Base-by-base conservation (phyloP, 1,140 invertebrate genomes). In the Heliconius hewitsoni region DNA sequence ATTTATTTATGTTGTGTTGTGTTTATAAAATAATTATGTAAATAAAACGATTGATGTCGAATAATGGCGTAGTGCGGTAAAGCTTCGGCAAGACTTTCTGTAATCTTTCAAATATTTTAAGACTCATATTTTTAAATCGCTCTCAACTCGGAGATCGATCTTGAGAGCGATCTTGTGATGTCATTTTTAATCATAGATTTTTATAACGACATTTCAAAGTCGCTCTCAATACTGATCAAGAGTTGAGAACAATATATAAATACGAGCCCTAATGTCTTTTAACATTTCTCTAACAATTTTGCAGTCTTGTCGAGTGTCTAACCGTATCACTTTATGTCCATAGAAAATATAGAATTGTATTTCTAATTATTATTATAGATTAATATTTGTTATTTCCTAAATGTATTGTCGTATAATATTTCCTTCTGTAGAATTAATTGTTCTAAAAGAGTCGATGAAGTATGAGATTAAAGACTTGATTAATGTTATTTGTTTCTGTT, bases 381-480 rank as follows among this genome's bases (percentile, higher is more conserved):
- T 57, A 57, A 57, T 2, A 57, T 23, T 23, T 57, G 55, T 60
- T 60, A 66, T 27, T 70, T 70, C 60, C n/a, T 75, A 71, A 76
- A 76, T 46, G 23, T 71, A 76, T 71, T 50, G 23, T 66, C 66
- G n/a, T 57, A n/a, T 75, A 57, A 57, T 46, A 71, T 42, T 71
- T 19, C 50, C 37, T 73, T 79, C 78, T 79, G 46, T 74, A 42
- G 19, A 74, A 74, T 74, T 74, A 73, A 74, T 39, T 74, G 60
- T 30, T 66, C 60, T 66, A 66, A 66, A 57, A 75, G 66, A 75
- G 52, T 72, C 46, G 34, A 79, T 46, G 52, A 80, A 84, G 78
- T 86, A 90, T 86, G 90, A 92, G 89, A 86, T 87, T 84, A 81
- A 91, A 91, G 91, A 93, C 90, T 93, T 86, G 88, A 85, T 83